These are phyloP conservation scores for Channa maculata DNA, from an alignment of 2,113 vertebrate species.

Conservation along the genomic window DNA sequence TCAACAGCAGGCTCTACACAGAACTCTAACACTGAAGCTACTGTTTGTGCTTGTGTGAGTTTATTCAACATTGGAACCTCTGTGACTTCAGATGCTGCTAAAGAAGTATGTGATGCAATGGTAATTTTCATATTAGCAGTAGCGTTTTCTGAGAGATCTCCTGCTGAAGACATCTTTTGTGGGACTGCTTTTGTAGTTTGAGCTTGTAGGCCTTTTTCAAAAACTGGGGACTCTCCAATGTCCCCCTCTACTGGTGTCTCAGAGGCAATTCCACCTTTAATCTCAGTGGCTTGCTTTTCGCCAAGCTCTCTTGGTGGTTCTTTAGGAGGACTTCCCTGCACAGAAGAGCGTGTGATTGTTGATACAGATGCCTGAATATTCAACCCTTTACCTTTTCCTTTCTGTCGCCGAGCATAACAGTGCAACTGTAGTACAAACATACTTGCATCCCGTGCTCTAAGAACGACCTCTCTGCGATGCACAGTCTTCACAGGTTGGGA, in stretches of 20 bases:
- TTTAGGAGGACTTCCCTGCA: slow-evolving; percentile 60
- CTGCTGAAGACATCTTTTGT: slow-evolving; percentile 1
- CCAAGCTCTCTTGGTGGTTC: slow-evolving; percentile 1
- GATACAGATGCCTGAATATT: slow-evolving; percentile 56
- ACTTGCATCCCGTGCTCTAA: slow-evolving; percentile 58
- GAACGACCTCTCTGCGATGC: slow-evolving; percentile 68
- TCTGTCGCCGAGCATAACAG: slow-evolving; percentile 72
- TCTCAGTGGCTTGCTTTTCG: slow-evolving; percentile 33
- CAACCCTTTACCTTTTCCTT: slow-evolving; percentile 57
- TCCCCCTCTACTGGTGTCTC: slow-evolving; percentile 6
- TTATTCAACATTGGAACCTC: background rate
- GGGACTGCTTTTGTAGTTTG: slow-evolving; percentile 13
- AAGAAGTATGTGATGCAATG: background rate
- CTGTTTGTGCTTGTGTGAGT: background rate
- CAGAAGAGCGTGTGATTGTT: slow-evolving; percentile 68
- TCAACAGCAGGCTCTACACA: slow-evolving; percentile 62
- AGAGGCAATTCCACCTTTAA: slow-evolving; percentile 19
- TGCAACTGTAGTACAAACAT: slow-evolving; percentile 75
- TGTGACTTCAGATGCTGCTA: background rate
- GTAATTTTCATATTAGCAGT: background rate
- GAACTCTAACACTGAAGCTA: slow-evolving; percentile 1
- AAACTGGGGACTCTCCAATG: background rate
- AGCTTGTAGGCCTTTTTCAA: slow-evolving; percentile 9
- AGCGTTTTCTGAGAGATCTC: slow-evolving; percentile 17
- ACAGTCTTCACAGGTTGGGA: slow-evolving; percentile 33